Conservation (phyloP, 2,797 vertebrate species). For the Lagorchestes hirsutus region DNA sequence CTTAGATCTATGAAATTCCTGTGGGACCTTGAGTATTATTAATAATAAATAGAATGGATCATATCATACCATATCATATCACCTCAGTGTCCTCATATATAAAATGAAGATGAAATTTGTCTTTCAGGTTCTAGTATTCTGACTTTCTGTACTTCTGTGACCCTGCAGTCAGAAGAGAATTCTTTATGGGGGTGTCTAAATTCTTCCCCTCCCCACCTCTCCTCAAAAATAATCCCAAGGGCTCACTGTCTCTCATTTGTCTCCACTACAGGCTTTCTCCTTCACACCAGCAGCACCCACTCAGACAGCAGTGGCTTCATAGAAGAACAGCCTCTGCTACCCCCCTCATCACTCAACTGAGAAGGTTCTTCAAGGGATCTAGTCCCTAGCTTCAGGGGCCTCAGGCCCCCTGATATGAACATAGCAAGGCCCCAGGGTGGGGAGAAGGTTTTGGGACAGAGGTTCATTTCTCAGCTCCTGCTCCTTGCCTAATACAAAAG, state of each 20-base stretch:
- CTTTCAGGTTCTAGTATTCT: background rate
- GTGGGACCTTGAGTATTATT: background rate
- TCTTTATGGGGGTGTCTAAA: background rate
- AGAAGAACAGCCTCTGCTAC: constrained; percentile 79
- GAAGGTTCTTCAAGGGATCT: background rate
- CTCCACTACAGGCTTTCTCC: constrained; percentile 80
- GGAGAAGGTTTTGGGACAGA: background rate
- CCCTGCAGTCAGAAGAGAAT: background rate
- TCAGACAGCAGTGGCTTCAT: constrained; percentile 89
- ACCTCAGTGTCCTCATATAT: background rate
- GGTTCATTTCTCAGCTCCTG: background rate
- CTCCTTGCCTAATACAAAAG: background rate
- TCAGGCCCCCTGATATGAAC: background rate
- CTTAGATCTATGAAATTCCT: background rate
- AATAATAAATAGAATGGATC: background rate
- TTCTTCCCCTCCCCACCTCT: background rate
- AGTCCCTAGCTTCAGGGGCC: background rate
- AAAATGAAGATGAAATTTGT: background rate
- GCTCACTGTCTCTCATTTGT: constrained; percentile 29
- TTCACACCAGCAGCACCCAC: constrained; percentile 82
- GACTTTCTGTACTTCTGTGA: background rate
- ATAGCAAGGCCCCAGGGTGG: background rate
- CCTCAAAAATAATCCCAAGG: background rate
- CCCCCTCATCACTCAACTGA: background rate
- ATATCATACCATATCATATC: background rate